Evolutionary conservation across 2,888 invertebrate genomes (phyloP).

Genomic region (Oligia strigilis): DNA sequence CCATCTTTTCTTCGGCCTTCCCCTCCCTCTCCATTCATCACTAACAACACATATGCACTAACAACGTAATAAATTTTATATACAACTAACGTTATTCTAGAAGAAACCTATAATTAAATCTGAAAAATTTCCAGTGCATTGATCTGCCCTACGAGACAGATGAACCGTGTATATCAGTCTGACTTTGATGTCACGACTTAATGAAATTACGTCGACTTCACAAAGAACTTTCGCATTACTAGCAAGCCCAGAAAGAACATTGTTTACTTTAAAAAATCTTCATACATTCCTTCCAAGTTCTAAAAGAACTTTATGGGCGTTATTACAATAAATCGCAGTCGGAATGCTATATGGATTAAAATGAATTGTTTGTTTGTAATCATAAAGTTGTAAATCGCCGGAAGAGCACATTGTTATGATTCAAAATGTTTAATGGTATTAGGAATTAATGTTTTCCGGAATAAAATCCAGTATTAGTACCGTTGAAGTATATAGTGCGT

Average conservation of each 20-base stretch:
- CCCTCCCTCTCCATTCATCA: no score
- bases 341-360: slow-evolving; percentile 52
- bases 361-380: slow-evolving; percentile 61
- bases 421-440: slow-evolving; percentile 60
- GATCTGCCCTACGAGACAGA: slow-evolving; percentile 18
- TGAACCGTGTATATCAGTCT: slow-evolving; percentile 18
- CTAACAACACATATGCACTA: no score
- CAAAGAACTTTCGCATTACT: slow-evolving; percentile 46
- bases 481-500: slow-evolving; percentile 59
- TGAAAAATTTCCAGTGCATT: slow-evolving; percentile 20
- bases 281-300: slow-evolving; percentile 50
- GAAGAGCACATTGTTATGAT: slow-evolving; percentile 63
- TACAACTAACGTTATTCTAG: background rate
- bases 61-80: slow-evolving; percentile 3
- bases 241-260: slow-evolving; percentile 25
- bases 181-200: slow-evolving; percentile 52
- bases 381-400: slow-evolving; percentile 60
- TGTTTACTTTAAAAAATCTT: slow-evolving; percentile 60
- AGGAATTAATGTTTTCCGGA: slow-evolving; percentile 65
- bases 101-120: slow-evolving; percentile 3
- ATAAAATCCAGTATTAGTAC: slow-evolving; percentile 63
- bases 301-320: slow-evolving; percentile 58
- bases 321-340: slow-evolving; percentile 55
- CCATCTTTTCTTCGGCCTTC: no score
- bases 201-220: slow-evolving; percentile 50